These are phyloP conservation scores for Plutella xylostella DNA, from an alignment of 2,888 invertebrate species.

Conservation along the genomic window DNA sequence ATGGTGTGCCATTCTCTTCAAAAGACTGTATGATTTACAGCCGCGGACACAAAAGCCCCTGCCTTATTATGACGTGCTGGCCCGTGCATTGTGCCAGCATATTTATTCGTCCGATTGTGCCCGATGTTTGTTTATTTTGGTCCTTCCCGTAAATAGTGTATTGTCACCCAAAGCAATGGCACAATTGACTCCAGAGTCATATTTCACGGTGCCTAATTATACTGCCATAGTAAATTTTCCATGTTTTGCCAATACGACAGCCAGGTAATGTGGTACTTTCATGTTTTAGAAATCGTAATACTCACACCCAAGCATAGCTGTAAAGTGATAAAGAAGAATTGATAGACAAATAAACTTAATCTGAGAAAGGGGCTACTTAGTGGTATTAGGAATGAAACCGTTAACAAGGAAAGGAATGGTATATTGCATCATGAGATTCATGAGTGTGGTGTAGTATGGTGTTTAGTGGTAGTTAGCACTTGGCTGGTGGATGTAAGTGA, in stretches of 20 bases:
- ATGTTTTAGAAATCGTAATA: no score
- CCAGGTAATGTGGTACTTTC: no score
- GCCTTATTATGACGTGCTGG: constrained; percentile 66
- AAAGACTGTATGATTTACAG: constrained; percentile 66
- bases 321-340: constrained; percentile 19
- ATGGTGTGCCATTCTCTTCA: constrained; percentile 62
- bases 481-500: constrained; percentile 37
- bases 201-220: constrained; percentile 59
- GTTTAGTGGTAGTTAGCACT: constrained; percentile 55
- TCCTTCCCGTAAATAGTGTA: constrained; percentile 59
- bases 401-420: constrained; percentile 54
- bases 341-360: constrained; percentile 29
- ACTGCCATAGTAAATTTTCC: constrained; percentile 27
- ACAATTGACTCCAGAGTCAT: constrained; percentile 44
- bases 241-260: constrained; percentile 38
- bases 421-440: constrained; percentile 55
- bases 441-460: constrained; percentile 48
- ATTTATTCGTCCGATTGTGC: constrained; percentile 57
- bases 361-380: constrained; percentile 34
- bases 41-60: constrained; percentile 56
- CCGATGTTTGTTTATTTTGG: constrained; percentile 65
- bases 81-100: constrained; percentile 59
- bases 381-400: constrained; percentile 46
- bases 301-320: no score
- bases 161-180: constrained; percentile 50